Conservation (phyloP, 1,140 invertebrate genomes). For the Brachystomella parvula region DNA sequence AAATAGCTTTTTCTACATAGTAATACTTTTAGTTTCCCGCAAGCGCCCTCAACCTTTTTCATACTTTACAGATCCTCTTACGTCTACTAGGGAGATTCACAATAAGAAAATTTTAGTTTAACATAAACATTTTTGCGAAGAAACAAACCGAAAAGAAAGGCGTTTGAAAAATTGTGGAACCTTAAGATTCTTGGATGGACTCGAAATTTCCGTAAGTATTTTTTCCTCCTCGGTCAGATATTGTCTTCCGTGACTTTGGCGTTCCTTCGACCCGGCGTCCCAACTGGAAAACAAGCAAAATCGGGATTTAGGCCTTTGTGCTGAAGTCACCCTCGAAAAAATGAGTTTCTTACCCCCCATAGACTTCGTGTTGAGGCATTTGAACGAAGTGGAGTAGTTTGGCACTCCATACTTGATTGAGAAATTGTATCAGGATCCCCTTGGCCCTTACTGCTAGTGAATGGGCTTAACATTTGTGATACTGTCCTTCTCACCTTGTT, state of each 20-base stretch:
- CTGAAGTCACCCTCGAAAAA: too few species aligned
- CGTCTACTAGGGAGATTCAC: not conserved
- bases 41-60: not conserved
- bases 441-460: constrained; percentile 40
- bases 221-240: constrained; percentile 1
- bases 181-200: constrained; percentile 22
- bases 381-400: constrained; percentile 17
- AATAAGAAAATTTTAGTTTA: not conserved
- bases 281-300: not conserved
- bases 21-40: not conserved
- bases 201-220: constrained; percentile 21
- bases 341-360: constrained; percentile 27
- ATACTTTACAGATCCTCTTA: not conserved
- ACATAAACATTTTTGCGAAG: not conserved
- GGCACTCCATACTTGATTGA: not conserved
- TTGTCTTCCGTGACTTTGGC: constrained; percentile 23
- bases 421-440: constrained; percentile 32
- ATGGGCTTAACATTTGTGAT: constrained; percentile 88
- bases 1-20: not conserved
- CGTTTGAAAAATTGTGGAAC: not conserved
- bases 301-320: too few species aligned
- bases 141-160: not conserved
- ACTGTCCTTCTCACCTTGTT: constrained; percentile 85
- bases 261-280: constrained; percentile 3
- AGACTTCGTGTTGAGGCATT: constrained; percentile 29